Percentiles rank a stretch among this genome's conserved stretches.
Conservation (phyloP, 1,140 invertebrate genomes). For the Caenorhabditis remanei region DNA sequence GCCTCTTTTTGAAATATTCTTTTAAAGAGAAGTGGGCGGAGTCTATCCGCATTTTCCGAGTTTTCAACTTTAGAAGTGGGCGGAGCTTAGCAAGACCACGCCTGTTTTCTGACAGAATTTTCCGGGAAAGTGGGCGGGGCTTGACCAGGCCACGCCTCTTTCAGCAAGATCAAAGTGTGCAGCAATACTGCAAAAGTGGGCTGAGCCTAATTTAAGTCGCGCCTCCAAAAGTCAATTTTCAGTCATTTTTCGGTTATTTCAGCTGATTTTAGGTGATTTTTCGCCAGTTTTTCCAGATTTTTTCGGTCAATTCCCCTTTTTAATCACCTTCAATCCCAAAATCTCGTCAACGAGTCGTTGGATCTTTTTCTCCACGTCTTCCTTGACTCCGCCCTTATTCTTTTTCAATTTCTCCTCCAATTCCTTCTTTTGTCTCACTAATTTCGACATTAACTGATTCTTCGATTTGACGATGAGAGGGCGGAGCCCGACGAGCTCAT, state of each 20-base stretch:
- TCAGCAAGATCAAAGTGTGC: too few relatives aligned
- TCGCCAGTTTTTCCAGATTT: not conserved
- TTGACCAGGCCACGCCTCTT: too few relatives aligned
- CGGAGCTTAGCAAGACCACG: too few relatives aligned
- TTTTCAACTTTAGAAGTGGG: too few relatives aligned
- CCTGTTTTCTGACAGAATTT: too few relatives aligned
- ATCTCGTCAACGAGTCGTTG: not conserved
- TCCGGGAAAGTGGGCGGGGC: too few relatives aligned
- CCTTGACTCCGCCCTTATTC: not conserved
- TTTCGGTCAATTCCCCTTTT: not conserved
- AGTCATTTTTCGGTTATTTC: not conserved
- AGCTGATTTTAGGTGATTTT: not conserved
- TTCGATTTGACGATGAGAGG: not conserved
- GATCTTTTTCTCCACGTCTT: not conserved
- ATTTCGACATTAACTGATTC: conserved; percentile 3
- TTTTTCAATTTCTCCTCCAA: not conserved
- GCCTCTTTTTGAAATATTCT: too few relatives aligned
- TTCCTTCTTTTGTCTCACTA: conserved; percentile 5
- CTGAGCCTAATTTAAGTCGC: too few relatives aligned
- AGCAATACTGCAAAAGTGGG: too few relatives aligned
- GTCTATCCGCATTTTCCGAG: too few relatives aligned
- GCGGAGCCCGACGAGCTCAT: conserved; percentile 5
- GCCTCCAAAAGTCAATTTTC: not conserved
- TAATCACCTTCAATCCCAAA: conserved; percentile 3
- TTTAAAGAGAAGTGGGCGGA: too few relatives aligned